A percentile compares a stretch with the other conserved stretches of the same genome.
These are phyloP conservation scores for Ispidina picta DNA, from an alignment of 2,797 vertebrate genomes.

Conservation along the genomic window DNA sequence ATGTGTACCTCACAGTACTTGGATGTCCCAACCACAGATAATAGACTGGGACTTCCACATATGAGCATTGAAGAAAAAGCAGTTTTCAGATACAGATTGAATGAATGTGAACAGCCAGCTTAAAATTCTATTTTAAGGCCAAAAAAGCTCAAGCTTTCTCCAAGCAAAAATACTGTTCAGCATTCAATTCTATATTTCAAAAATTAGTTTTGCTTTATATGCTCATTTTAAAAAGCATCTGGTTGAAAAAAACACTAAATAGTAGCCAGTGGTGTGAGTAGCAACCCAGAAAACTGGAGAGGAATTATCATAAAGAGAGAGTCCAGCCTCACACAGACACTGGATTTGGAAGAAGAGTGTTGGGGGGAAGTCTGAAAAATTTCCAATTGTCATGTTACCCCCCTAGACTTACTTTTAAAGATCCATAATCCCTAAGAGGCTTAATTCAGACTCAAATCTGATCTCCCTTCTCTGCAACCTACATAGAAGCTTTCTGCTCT, in stretches of 20 bases:
- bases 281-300: background rate
- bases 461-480: background rate
- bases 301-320: background rate
- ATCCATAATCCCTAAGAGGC: slow-evolving; percentile 24
- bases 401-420: slow-evolving; percentile 4
- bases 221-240: background rate
- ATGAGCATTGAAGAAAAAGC: too few relatives aligned
- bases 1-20: too few relatives aligned
- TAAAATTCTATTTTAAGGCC: background rate
- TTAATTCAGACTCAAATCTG: slow-evolving; percentile 16
- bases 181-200: background rate
- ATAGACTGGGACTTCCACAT: too few relatives aligned
- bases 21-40: too few relatives aligned
- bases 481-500: background rate
- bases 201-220: background rate
- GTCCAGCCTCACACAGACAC: too few relatives aligned
- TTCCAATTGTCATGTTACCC: rapidly evolving
- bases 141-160: background rate
- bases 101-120: too few relatives aligned
- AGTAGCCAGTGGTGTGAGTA: rapidly evolving
- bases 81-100: too few relatives aligned
- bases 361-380: background rate
- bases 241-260: background rate
- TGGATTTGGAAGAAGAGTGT: background rate
- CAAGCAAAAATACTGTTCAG: background rate